Base-by-base conservation (phyloP, 2,797 vertebrate species). In the Platyrinchus mystaceus region DNA sequence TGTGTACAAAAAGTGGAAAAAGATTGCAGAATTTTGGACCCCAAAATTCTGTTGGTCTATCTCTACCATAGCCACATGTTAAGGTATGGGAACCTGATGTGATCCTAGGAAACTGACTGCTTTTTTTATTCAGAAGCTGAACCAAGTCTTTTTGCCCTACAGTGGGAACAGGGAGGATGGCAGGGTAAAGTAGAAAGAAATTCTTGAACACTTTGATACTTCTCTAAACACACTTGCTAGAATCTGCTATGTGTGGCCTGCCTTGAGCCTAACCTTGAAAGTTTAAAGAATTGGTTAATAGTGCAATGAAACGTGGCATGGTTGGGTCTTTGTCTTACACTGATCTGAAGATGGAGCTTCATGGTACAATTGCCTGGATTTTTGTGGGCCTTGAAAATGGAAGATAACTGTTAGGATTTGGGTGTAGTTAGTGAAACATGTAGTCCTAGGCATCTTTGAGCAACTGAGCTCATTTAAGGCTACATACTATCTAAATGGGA, bases 101-200 rank as follows among this genome's bases (percentile, higher is more conserved):
- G 28, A 70, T n/a, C 1, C 1, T 62, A 39, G 55, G 34, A 69
- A 66, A 21, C 1, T 1, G 64, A 56, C 18, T 3, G 5, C 4
- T 16, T 1, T 26, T 77, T 63, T 79, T 47, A 39, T 50, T 80
- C 15, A 53, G 36, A 66, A 83, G 39, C 47, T 43, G 47, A 79
- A 58, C 18, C 30, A 46, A 39, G 22, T 46, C 15, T 76, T 64
- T 43, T 70, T 32, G 24, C 43, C 18, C 46, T 80, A 34, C 6
- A 56, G 0, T 24, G 44, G 34, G 15, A 39, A 32, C 16, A 60
- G 34, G 44, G 37, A 71, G 43, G 39, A 55, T 60, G 8, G 19
- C 32, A 75, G 39, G 23, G 1, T 63, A 50, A 74, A 60, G n/a
- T 43, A 62, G 50, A 88, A 22, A 58, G 14, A 37, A 37, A 26